Conservation (phyloP, 2,113 vertebrate genomes). For the Tragelaphus strepsiceros region DNA sequence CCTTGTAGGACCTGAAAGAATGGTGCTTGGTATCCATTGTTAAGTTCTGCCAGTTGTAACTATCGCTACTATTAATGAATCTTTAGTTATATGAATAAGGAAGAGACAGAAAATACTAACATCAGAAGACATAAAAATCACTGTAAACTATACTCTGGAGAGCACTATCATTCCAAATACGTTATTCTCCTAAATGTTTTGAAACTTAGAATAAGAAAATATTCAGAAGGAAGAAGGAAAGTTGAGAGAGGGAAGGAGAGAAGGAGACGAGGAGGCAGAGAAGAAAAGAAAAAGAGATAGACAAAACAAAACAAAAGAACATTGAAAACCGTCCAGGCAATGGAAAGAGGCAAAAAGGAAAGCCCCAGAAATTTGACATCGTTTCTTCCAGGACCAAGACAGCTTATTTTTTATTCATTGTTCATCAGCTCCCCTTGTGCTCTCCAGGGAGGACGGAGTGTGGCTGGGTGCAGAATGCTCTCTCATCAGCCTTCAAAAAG, state of each 20-base stretch:
- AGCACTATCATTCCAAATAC: not conserved
- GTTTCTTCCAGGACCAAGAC: not conserved
- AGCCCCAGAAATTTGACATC: slow-evolving; percentile 49
- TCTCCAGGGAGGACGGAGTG: not conserved
- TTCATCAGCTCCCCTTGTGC: not conserved
- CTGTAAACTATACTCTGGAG: not conserved
- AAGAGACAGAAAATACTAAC: not conserved
- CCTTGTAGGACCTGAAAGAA: not conserved
- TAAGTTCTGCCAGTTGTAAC: not conserved
- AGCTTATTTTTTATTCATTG: not conserved
- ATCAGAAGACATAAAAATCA: not conserved
- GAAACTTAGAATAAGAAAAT: slow-evolving; percentile 3
- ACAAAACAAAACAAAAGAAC: not conserved
- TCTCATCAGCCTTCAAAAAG: not conserved
- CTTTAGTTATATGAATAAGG: not conserved
- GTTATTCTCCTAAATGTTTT: not conserved
- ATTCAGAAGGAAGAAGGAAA: not conserved
- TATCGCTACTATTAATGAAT: not conserved
- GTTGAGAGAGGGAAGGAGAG: not conserved
- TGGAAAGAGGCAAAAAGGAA: slow-evolving; percentile 54
- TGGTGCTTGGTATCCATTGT: too few species aligned
- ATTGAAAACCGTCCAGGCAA: not conserved
- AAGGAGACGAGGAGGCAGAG: not conserved
- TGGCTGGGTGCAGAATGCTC: not conserved
- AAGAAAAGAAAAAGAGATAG: not conserved